Percentiles rank a stretch among this genome's conserved stretches.
phyloP scores from a whole-genome alignment of 2,888 invertebrate genomes.

The Drosophila buzzatii region DNA sequence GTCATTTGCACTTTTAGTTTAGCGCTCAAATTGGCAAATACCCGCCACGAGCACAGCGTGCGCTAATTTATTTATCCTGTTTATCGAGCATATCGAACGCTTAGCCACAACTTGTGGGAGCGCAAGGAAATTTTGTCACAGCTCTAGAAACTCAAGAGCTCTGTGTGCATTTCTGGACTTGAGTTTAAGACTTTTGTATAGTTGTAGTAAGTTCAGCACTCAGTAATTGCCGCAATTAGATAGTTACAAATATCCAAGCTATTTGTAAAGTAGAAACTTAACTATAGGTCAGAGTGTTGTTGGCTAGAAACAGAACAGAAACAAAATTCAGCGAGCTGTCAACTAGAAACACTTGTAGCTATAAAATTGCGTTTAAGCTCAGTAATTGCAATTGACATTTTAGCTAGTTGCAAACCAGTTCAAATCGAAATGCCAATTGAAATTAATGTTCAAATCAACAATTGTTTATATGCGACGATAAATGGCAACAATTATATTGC shows the following conservation, averaged over 20 bases:
- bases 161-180: not conserved
- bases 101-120: constrained; percentile 9
- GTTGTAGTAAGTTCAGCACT: not conserved
- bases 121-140: constrained; percentile 31
- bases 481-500: no score
- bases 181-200: not conserved
- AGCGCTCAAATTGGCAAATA: constrained; percentile 52
- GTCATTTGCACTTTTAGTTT: constrained; percentile 70
- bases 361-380: not conserved
- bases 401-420: not conserved
- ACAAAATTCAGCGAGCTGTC: not conserved
- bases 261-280: no score
- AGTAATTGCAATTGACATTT: not conserved
- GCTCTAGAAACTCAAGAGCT: not conserved
- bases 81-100: constrained; percentile 20
- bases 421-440: not conserved
- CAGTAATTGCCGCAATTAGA: not conserved
- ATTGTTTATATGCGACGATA: no score
- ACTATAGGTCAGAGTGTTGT: not conserved
- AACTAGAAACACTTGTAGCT: not conserved
- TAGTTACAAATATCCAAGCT: not conserved
- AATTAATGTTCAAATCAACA: not conserved
- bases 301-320: not conserved
- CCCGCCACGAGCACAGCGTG: constrained; percentile 21
- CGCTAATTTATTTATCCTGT: constrained; percentile 42